These are phyloP conservation scores for Pelobates cultripes DNA, from an alignment of 2,797 vertebrate genomes.

Conservation along the genomic window DNA sequence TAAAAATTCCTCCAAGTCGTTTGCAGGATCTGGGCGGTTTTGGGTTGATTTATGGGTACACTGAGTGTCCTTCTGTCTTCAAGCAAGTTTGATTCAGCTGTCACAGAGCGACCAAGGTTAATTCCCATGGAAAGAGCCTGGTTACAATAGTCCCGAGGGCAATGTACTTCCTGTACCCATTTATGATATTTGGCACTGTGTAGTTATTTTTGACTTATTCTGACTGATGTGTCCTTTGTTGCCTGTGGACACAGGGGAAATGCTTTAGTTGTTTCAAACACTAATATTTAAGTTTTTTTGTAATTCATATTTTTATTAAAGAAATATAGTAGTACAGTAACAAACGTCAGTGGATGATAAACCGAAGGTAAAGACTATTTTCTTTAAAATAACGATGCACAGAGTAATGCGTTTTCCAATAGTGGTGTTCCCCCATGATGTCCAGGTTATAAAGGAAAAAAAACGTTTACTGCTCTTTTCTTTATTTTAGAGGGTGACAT, in stretches of 20 bases:
- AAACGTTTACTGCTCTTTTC: too few species aligned
- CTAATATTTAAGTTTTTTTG: background rate
- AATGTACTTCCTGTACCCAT: background rate
- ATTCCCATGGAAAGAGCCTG: background rate
- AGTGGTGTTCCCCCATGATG: too few species aligned
- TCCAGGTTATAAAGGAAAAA: too few species aligned
- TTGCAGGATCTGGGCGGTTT: too few species aligned
- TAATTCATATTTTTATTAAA: too few species aligned
- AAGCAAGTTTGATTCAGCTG: background rate
- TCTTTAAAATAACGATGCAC: too few species aligned
- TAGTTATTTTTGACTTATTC: conserved; percentile 2
- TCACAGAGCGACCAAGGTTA: background rate
- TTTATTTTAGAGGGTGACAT: too few species aligned
- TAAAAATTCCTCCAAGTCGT: too few species aligned
- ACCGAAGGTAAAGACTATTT: too few species aligned
- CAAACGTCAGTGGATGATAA: too few species aligned
- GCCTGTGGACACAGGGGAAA: accelerated
- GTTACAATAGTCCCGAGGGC: background rate
- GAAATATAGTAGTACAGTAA: too few species aligned
- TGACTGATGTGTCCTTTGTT: background rate
- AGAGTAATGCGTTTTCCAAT: too few species aligned
- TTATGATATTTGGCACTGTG: background rate
- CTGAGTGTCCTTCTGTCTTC: background rate
- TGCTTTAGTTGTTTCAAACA: background rate
- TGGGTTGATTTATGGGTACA: background rate